Base-by-base conservation (phyloP, 2,797 vertebrate species). In the Hyperoplus immaculatus region DNA sequence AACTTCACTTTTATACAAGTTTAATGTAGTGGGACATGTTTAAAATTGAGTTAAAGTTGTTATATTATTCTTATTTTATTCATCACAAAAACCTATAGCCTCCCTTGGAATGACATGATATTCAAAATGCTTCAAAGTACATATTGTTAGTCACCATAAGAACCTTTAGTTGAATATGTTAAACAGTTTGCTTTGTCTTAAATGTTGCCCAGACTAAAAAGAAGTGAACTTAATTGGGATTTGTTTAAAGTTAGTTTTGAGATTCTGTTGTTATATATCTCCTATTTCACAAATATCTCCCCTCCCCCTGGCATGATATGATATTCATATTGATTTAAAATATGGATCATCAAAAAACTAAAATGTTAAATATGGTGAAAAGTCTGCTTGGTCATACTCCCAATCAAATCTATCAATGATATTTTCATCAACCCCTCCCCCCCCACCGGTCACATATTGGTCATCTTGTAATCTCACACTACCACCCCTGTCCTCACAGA, bases 401-500 rank as follows among this genome's bases (percentile, higher is more conserved):
- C 29, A 39, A 59, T 69, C 45, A 46, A 58, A 50, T 47, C 15
- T 29, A 29, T 36, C 1, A 41, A 6, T 63, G 42, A 58, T 65
- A n/a, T 43, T 56, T 75, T 53, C 14, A 14, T 7, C 43, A 5
- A 2, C 29, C 29, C 29, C 29, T 3, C 2, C 29, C 8, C 67
- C 64, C 11, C 8, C 67, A 60, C 11, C 36, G 0, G 14, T 45
- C 58, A 9, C 49, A 15, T 47, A 42, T 15, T 15, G 9, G 16
- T 21, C 4, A 15, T 15, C 16, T 9, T 13, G 47, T 21, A 12
- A 3, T 29, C 14, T 47, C 16, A 41, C 45, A 3, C 68, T 43
- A 0, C 41, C 5, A 6, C 29, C 53, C 29, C 0, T n/a, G 18
- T 10, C 47, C 80, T 95, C 89, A 95, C 84, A 95, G 92, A 4